Base-by-base conservation (phyloP, 1,140 invertebrate species). In the Copidosoma floridanum region DNA sequence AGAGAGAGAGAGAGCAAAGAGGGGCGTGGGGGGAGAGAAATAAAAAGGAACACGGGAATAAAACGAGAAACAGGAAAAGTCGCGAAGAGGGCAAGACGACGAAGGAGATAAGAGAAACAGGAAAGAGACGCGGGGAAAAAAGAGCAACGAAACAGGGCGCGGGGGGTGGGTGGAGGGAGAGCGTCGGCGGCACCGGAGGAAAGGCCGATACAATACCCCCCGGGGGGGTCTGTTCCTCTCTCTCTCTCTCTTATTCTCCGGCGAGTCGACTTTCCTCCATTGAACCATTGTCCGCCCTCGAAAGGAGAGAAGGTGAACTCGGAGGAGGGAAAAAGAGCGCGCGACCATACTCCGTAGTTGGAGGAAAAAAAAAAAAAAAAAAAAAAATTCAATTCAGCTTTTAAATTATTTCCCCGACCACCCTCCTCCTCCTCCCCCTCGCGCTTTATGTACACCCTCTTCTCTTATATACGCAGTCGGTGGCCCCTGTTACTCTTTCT, bases 251-350 rank as follows among this genome's bases (percentile, higher is more conserved):
- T 35, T 14, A 67, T 73, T 79, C 77, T 79, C 76, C 74, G 75
- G 72, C 71, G 74, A 80, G 76, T 79, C 78, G 78, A 80, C 78
- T 80, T 79, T 79, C 78, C 76, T 80, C 76, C 73, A 79, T 81
- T 81, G 76, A 79, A 71, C 77, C 72, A 79, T 81, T 81, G 78
- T 81, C 75, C 78, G 76, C 76, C 68, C 77, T 71, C 77, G 76
- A 78, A 79, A 79, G 74, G 35, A n/a, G n/a, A n/a, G n/a, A n/a
- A n/a, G n/a, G n/a, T n/a, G n/a, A n/a, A n/a, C n/a, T n/a, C n/a
- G n/a, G n/a, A n/a, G n/a, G n/a, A n/a, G n/a, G n/a, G n/a, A n/a
- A n/a, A n/a, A n/a, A n/a, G n/a, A n/a, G n/a, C n/a, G n/a, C n/a
- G n/a, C n/a, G n/a, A n/a, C n/a, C n/a, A n/a, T n/a, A n/a, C n/a